Percentiles rank a stretch among this genome's conserved stretches.
These are phyloP conservation scores for Drosophila athabasca DNA, from an alignment of 1,140 invertebrate genomes.

Conservation along the genomic window DNA sequence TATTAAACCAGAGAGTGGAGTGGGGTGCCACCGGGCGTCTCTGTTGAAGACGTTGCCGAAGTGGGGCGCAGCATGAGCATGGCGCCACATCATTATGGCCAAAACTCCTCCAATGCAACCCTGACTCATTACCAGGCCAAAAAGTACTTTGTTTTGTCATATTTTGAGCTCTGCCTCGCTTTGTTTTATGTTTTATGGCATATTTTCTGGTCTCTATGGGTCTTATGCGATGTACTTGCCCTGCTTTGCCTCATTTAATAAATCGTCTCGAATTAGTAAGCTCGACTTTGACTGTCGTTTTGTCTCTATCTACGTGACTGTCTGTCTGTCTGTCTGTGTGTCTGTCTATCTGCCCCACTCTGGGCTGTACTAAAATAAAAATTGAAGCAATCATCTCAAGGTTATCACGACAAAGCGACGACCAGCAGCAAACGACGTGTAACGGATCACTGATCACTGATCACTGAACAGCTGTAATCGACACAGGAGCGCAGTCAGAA, in stretches of 20 bases:
- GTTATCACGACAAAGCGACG: slow-evolving; percentile 63
- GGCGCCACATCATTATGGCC: slow-evolving; percentile 66
- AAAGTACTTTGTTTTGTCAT: slow-evolving; percentile 52
- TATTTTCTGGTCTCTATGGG: slow-evolving; percentile 38
- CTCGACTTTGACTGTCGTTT: slow-evolving; percentile 16
- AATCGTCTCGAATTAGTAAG: slow-evolving; percentile 77
- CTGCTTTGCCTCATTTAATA: slow-evolving; percentile 75
- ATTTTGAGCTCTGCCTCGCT: slow-evolving; percentile 40
- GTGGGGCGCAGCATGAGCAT: slow-evolving; percentile 55
- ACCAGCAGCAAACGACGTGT: slow-evolving; percentile 49
- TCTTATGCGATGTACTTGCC: slow-evolving; percentile 48
- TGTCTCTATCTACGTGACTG: slow-evolving; percentile 1
- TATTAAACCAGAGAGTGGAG: slow-evolving; percentile 55
- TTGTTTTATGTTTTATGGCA: slow-evolving; percentile 42
- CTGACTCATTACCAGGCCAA: slow-evolving; percentile 54
- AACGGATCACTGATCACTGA: slow-evolving; percentile 72
- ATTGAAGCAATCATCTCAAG: slow-evolving; percentile 79
- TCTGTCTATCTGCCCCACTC: slow-evolving; percentile 21
- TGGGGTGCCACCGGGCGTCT: not conserved
- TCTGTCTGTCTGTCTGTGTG: not conserved
- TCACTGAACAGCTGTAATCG: slow-evolving; percentile 60
- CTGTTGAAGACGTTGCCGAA: slow-evolving; percentile 31
- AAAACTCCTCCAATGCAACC: slow-evolving; percentile 35
- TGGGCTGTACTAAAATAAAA: slow-evolving; percentile 59
- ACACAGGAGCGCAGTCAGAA: slow-evolving; percentile 3